phyloP scores from a whole-genome alignment of 35 echinoderm and acorn worm genomes.

The Ophiothrix spiculata region DNA sequence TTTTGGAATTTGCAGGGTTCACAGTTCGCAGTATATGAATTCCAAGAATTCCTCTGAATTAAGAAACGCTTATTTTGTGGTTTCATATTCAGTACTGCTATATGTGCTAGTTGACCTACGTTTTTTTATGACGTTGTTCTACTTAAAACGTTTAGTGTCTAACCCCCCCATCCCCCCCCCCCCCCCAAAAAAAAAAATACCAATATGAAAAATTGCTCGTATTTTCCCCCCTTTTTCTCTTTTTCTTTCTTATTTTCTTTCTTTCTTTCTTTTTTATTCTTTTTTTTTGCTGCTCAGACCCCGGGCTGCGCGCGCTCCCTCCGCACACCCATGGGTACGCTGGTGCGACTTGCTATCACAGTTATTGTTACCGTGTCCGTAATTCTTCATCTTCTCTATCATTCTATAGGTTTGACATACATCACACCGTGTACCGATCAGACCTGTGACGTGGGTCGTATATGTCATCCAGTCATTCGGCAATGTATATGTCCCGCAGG shows the following conservation, averaged over 20 bases:
- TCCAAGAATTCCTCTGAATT: no score
- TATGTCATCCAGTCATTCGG: slow-evolving; percentile 24
- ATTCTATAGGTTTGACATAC: neutral
- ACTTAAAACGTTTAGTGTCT: no score
- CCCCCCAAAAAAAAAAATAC: no score
- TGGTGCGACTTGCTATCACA: neutral
- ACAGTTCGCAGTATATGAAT: no score
- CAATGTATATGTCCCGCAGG: slow-evolving; percentile 29
- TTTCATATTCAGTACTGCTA: no score
- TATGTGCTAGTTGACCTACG: no score
- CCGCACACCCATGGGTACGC: neutral
- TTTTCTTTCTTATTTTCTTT: no score
- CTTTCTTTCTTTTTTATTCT: neutral
- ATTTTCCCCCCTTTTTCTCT: neutral
- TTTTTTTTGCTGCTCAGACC: neutral
- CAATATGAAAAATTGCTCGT: no score
- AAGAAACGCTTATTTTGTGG: no score
- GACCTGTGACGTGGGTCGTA: slow-evolving; percentile 6
- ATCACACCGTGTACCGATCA: slow-evolving; percentile 10
- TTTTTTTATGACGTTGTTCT: no score
- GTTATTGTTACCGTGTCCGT: neutral
- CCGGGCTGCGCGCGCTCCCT: neutral
- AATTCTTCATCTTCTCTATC: neutral
- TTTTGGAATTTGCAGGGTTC: no score
- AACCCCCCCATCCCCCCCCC: no score